phyloP scores from a whole-genome alignment of 2,797 vertebrate genomes.

The Catharus ustulatus region DNA sequence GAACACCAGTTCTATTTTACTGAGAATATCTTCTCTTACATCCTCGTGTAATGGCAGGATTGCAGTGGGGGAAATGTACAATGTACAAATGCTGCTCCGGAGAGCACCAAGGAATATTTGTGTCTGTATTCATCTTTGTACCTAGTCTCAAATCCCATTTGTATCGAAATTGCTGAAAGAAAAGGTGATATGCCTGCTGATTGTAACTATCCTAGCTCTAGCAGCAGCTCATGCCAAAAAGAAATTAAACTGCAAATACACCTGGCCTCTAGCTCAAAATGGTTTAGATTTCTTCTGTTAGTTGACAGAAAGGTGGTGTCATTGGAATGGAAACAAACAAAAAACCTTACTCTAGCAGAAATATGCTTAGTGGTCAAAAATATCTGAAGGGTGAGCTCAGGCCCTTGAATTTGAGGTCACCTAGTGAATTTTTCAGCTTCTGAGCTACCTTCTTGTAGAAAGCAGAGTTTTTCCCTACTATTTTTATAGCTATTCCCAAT shows the following conservation, averaged over 20 bases:
- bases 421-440: constrained; percentile 2
- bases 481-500: constrained; percentile 7
- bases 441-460: not conserved
- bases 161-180: not conserved
- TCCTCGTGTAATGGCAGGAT: rapidly evolving
- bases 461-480: not conserved
- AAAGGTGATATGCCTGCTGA: not conserved
- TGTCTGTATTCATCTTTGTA: not conserved
- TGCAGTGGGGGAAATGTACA: not conserved
- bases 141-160: not conserved
- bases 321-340: not conserved
- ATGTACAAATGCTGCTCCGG: not conserved
- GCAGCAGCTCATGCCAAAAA: not conserved
- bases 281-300: not conserved
- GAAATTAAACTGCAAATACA: not conserved
- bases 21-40: not conserved
- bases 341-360: not conserved
- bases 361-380: not conserved
- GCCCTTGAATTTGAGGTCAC: not conserved
- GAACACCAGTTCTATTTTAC: not conserved
- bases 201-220: not conserved
- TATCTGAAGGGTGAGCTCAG: not conserved
- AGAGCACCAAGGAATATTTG: not conserved
- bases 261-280: not conserved
- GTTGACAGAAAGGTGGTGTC: not conserved